A percentile compares a stretch with the other conserved stretches of the same genome.
Evolutionary conservation across 2,113 vertebrate genomes (phyloP).

Genomic region (Hemiscyllium ocellatum): DNA sequence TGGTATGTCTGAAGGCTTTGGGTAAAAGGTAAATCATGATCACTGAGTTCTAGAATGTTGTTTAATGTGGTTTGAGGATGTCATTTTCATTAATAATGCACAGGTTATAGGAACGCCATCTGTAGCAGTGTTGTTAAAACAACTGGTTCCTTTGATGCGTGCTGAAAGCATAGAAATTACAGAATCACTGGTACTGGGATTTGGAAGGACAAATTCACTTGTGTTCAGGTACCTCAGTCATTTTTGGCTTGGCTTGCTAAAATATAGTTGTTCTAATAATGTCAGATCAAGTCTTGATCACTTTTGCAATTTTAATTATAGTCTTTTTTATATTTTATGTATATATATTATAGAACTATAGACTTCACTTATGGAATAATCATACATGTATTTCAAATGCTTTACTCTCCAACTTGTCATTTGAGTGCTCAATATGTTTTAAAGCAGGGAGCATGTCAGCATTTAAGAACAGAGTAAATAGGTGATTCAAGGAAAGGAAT

Average conservation of each 20-base stretch:
- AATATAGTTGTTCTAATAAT: neutral
- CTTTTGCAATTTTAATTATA: neutral
- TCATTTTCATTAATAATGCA: neutral
- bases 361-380: neutral
- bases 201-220: slow-evolving; percentile 92
- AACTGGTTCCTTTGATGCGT: slow-evolving; percentile 94
- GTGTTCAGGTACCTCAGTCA: slow-evolving; percentile 81
- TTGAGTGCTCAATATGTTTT: neutral
- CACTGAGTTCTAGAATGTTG: neutral
- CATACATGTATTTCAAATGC: neutral
- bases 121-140: slow-evolving; percentile 86
- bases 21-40: neutral
- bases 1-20: neutral
- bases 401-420: neutral
- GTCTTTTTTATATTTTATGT: no score
- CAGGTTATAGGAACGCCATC: slow-evolving; percentile 94
- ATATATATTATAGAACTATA: no score
- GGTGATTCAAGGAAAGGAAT: neutral
- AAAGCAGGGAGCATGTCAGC: no score
- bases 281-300: neutral
- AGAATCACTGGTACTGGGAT: slow-evolving; percentile 90
- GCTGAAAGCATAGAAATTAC: slow-evolving; percentile 96
- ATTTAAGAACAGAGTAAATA: neutral
- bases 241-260: neutral
- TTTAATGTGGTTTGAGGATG: neutral